Conservation (phyloP, 1,140 invertebrate species). For the Stegodyphus dumicola region DNA sequence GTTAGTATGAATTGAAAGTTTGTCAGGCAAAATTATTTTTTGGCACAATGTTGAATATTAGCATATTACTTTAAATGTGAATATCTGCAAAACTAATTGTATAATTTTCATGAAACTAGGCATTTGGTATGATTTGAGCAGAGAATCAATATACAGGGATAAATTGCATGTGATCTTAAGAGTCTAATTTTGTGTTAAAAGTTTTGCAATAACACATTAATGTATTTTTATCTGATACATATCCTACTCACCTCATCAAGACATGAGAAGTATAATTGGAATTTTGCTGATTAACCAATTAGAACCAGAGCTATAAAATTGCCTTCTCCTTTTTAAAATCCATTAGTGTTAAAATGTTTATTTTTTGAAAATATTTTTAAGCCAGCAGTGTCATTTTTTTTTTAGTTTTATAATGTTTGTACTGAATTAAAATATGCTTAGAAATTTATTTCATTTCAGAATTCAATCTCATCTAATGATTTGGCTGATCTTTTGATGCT, state of each 20-base stretch:
- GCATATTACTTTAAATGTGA: no score
- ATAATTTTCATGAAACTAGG: no score
- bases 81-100: no score
- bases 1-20: no score
- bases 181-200: no score
- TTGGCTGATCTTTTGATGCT: slow-evolving; percentile 23
- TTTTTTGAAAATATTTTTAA: not conserved
- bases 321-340: not conserved
- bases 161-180: no score
- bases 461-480: slow-evolving; percentile 4
- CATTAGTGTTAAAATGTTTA: not conserved
- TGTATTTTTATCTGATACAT: no score
- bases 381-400: not conserved
- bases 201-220: no score
- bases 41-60: no score
- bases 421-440: not conserved
- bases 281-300: not conserved
- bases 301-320: not conserved
- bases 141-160: no score
- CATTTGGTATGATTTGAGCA: no score
- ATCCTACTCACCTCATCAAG: not conserved
- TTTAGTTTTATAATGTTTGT: not conserved
- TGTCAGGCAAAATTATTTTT: no score
- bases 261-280: not conserved
- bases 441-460: slow-evolving; percentile 2